Evolutionary conservation across 2,797 vertebrate species (phyloP), one percentile per base, ranked within the genome.

Genomic region (Tapera naevia): DNA sequence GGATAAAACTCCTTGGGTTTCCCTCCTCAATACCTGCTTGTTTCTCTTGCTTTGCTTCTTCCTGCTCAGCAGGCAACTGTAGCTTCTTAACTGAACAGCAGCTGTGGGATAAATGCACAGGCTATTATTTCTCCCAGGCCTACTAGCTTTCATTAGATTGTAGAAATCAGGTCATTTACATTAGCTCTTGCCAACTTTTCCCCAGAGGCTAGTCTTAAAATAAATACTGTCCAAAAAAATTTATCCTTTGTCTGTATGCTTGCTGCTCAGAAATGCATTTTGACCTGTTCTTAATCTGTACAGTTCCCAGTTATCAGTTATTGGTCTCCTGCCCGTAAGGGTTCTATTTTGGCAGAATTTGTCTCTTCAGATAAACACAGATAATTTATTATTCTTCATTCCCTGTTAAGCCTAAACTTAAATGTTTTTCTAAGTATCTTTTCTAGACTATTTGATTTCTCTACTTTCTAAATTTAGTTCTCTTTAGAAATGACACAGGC

Each of bases 261-360:
- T 78, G 30, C 45, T 57, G 66, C 71, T 88, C 54, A 74, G 57
- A 41, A 23, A 22, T 43, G 57, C 27, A 45, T 91, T 88, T 86
- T 81, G 56, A 41, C 37, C 56, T 2, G 2, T 80, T 86, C 46
- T 51, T 75, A 76, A 76, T 33, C 86, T 91, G 25, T 61, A 45
- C 0, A 0, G 21, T 80, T 89, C 46, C 80, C 78, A 71, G 66
- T 92, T 93, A 60, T 57, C 13, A 22, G 14, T 19, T 81, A 43
- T 46, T 91, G 82, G 70, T 89, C 70, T 75, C 58, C 64, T 92
- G 56, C 93, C 79, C 70, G 28, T 28, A 53, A 12, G 25, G 8
- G 10, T 79, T 95, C 85, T 95, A 91, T 95, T 96, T 93, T 65
- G 19, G 93, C 69, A 86, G 50, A 88, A 75, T 46, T 87, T 92